A percentile compares a stretch with the other conserved stretches of the same genome.
phyloP scores from a whole-genome alignment of 2,113 vertebrate species.

The Patagioenas fasciata region DNA sequence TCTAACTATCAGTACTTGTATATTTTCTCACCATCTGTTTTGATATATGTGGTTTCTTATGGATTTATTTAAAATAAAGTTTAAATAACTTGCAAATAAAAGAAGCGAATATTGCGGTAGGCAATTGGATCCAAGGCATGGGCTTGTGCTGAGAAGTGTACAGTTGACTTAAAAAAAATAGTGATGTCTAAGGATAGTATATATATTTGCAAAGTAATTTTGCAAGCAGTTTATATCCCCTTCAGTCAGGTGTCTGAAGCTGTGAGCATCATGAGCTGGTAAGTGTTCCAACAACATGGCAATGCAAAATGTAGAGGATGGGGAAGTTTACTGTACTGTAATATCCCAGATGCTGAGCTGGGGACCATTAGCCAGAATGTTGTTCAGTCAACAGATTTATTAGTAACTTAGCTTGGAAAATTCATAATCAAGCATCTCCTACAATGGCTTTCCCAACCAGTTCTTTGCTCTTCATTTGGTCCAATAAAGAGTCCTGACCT shows the following conservation, averaged over 20 bases:
- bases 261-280: background rate
- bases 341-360: background rate
- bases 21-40: background rate
- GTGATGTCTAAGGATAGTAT: background rate
- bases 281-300: background rate
- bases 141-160: background rate
- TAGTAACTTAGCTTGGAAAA: background rate
- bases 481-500: background rate
- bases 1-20: background rate
- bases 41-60: background rate
- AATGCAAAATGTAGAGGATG: background rate
- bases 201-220: background rate
- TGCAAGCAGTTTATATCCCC: background rate
- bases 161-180: background rate
- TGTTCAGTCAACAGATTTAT: background rate
- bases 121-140: background rate
- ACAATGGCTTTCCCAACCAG: background rate
- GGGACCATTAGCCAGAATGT: background rate
- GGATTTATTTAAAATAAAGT: background rate
- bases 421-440: background rate
- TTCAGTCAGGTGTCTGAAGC: background rate
- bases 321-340: background rate
- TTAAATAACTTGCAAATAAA: background rate
- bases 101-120: background rate
- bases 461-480: constrained; percentile 1